Conservation (phyloP, 1,140 invertebrate species). For the Conopomorpha cramerella region DNA sequence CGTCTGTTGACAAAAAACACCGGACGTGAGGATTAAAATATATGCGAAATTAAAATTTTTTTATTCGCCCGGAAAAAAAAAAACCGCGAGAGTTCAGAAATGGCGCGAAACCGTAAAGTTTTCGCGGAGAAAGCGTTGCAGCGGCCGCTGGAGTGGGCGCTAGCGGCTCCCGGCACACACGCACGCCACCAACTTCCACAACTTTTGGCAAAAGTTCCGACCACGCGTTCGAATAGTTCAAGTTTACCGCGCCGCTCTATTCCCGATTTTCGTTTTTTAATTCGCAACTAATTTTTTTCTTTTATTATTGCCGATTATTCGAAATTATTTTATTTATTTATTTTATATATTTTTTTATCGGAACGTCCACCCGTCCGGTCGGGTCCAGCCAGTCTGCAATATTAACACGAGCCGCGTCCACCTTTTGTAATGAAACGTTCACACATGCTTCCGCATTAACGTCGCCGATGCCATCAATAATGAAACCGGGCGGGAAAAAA, state of each 20-base stretch:
- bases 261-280: slow-evolving; percentile 13
- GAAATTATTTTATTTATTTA: slow-evolving; percentile 9
- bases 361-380: slow-evolving; percentile 49
- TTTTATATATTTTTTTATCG: slow-evolving; percentile 19
- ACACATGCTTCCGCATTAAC: slow-evolving; percentile 59
- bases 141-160: too few relatives aligned
- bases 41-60: too few relatives aligned
- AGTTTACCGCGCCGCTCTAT: slow-evolving; percentile 10
- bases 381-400: slow-evolving; percentile 52
- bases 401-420: slow-evolving; percentile 54
- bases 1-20: too few relatives aligned
- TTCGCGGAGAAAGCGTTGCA: slow-evolving; percentile 9
- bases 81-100: too few relatives aligned
- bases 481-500: slow-evolving; percentile 58
- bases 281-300: slow-evolving; percentile 16
- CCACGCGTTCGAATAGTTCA: slow-evolving; percentile 29
- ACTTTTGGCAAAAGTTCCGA: slow-evolving; percentile 33
- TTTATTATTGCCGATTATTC: too few relatives aligned
- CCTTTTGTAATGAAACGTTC: slow-evolving; percentile 59
- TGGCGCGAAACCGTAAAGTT: slow-evolving; percentile 7
- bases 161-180: too few relatives aligned
- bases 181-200: slow-evolving; percentile 38
- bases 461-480: slow-evolving; percentile 58
- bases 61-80: too few relatives aligned
- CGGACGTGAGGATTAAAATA: too few relatives aligned